Percentiles rank a stretch among this genome's conserved stretches.
Conservation (phyloP, 1,140 invertebrate species). For the Drosophila santomea region DNA sequence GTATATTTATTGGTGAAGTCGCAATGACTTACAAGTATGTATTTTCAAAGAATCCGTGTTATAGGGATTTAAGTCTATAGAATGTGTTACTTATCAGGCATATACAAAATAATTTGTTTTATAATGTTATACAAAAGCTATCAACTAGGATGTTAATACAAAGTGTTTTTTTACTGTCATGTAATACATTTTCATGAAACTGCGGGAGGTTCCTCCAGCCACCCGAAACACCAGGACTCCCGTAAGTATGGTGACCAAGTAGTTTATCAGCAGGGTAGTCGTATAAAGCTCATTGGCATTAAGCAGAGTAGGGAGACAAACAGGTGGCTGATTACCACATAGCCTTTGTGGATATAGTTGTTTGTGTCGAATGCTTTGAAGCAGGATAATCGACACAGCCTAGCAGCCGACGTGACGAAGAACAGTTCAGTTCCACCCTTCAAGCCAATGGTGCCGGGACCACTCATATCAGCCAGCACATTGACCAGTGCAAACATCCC, state of each 20-base stretch:
- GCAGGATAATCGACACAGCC: slow-evolving; percentile 94
- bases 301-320: slow-evolving; percentile 93
- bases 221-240: slow-evolving; percentile 90
- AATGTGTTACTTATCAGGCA: slow-evolving; percentile 6
- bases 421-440: slow-evolving; percentile 93
- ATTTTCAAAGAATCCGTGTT: background rate
- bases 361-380: slow-evolving; percentile 94
- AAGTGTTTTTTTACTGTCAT: slow-evolving; percentile 59
- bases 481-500: slow-evolving; percentile 97
- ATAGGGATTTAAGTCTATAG: background rate
- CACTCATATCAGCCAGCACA: slow-evolving; percentile 95
- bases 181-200: slow-evolving; percentile 85
- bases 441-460: slow-evolving; percentile 97
- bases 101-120: slow-evolving; percentile 25
- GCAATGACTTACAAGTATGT: background rate
- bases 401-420: slow-evolving; percentile 94
- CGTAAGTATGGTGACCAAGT: slow-evolving; percentile 89
- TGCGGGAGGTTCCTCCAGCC: slow-evolving; percentile 88
- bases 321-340: too few species aligned
- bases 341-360: too few species aligned
- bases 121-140: slow-evolving; percentile 22
- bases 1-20: too few species aligned
- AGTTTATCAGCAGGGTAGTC: slow-evolving; percentile 90
- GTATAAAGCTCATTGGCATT: slow-evolving; percentile 91
- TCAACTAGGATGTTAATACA: slow-evolving; percentile 41